Evolutionary conservation across 2,888 invertebrate species (phyloP).

Genomic region (Agrenia bidenticulata): DNA sequence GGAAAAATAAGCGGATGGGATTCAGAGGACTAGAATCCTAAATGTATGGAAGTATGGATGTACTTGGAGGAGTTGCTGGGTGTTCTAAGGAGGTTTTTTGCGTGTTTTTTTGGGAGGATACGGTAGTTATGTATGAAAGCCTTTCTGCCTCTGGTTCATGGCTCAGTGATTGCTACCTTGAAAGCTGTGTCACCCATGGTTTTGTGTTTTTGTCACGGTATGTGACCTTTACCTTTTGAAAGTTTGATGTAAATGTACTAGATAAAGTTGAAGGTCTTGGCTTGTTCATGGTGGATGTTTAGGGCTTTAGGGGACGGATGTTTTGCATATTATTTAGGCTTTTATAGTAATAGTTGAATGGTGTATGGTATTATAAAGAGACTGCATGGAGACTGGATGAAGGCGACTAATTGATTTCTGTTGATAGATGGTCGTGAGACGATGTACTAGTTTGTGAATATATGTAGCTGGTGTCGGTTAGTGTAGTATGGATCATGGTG

Average conservation of each 20-base stretch:
- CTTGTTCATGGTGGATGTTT: no score
- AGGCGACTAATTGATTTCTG: no score
- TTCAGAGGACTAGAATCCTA: background rate
- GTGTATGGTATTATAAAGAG: no score
- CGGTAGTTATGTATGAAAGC: no score
- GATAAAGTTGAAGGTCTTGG: conserved; percentile 1
- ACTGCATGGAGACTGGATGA: no score
- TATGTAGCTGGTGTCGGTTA: no score
- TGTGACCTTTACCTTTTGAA: conserved; percentile 12
- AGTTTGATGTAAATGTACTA: background rate
- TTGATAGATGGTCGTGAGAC: no score
- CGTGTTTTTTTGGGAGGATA: background rate
- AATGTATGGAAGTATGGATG: background rate
- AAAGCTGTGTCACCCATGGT: background rate
- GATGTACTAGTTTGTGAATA: no score
- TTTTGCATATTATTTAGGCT: no score
- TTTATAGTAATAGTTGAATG: no score
- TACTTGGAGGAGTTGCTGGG: conserved; percentile 3
- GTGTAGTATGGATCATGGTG: no score
- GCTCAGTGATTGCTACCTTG: background rate
- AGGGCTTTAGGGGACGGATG: no score
- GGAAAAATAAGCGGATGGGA: background rate
- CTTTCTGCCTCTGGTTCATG: conserved; percentile 25
- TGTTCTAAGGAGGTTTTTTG: background rate
- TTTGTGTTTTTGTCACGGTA: conserved; percentile 6